phyloP scores from a whole-genome alignment of 2,888 invertebrate genomes.

The Lutraria lutraria region DNA sequence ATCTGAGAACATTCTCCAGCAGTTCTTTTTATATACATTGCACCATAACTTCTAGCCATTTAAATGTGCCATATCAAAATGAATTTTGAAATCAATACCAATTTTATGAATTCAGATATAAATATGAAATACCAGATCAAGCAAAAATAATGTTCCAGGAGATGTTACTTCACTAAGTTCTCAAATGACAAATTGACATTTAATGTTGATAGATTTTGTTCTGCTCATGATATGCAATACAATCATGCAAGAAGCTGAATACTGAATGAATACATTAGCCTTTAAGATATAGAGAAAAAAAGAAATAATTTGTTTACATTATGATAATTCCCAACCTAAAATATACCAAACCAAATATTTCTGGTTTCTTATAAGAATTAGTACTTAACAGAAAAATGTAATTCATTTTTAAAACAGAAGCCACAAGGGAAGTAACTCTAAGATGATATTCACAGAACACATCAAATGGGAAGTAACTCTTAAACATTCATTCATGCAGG shows the following conservation, averaged over 20 bases:
- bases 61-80: neutral
- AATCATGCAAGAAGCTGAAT: too few species aligned
- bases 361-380: too few species aligned
- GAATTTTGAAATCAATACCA: neutral
- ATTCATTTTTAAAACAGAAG: neutral
- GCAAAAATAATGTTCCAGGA: too few species aligned
- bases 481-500: neutral
- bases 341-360: neutral
- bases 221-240: too few species aligned
- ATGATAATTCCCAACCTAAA: too few species aligned
- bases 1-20: neutral
- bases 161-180: too few species aligned
- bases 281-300: too few species aligned
- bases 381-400: neutral
- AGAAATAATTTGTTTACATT: too few species aligned
- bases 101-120: neutral
- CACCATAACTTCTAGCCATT: neutral
- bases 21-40: neutral
- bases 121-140: too few species aligned
- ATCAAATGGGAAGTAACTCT: neutral
- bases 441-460: neutral
- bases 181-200: too few species aligned
- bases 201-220: too few species aligned
- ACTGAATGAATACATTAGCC: too few species aligned
- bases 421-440: neutral